These are phyloP conservation scores for Mnemiopsis leidyi DNA, from an alignment of 37 sponge, comb jelly and placozoan species.

Conservation along the genomic window DNA sequence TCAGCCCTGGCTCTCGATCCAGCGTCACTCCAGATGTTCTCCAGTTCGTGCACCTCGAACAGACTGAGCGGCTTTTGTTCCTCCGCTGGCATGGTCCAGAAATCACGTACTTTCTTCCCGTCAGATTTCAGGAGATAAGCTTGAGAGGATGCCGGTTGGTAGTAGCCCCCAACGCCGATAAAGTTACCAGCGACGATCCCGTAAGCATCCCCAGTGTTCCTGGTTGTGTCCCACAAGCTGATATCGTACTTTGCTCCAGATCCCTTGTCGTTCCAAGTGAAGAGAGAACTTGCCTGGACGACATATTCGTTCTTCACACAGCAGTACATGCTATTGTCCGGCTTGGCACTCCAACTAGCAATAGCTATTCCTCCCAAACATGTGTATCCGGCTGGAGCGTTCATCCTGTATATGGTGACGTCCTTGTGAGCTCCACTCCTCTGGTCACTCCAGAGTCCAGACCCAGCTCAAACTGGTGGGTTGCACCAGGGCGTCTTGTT, in stretches of 20 bases:
- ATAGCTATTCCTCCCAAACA: not conserved
- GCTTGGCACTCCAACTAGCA: not conserved
- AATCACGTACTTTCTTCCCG: not conserved
- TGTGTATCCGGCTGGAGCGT: not conserved
- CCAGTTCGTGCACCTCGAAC: not conserved
- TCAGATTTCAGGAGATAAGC: not conserved
- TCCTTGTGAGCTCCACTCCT: not conserved
- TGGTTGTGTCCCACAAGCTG: not conserved
- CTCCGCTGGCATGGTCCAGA: not conserved
- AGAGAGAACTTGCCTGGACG: not conserved
- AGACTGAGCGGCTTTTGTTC: not conserved
- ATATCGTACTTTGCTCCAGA: not conserved
- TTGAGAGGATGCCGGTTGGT: not conserved
- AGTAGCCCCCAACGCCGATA: not conserved
- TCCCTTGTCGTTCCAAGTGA: not conserved
- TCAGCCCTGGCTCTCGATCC: not conserved
- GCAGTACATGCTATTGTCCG: not conserved
- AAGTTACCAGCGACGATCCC: not conserved
- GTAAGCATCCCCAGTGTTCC: not conserved
- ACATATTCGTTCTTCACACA: constrained; percentile 4
- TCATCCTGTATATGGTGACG: not conserved
- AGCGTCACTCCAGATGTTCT: not conserved
- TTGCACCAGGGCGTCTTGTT: not conserved
- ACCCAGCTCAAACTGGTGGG: not conserved
- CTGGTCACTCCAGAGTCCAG: not conserved